Evolutionary conservation across 2,888 invertebrate species (phyloP).

Genomic region (Cryptops parisi): DNA sequence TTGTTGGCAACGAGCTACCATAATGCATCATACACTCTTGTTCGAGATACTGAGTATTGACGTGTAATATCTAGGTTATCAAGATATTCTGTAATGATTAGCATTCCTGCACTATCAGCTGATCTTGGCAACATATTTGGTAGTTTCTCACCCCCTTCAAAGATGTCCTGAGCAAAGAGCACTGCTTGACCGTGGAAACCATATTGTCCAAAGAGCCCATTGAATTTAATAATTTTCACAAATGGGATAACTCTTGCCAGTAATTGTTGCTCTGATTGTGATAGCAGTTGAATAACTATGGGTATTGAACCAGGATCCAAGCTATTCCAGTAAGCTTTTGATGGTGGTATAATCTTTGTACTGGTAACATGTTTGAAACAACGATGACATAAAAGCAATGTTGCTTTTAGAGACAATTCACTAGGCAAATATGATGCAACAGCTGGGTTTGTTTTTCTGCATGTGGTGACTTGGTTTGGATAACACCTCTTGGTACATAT

Average conservation of each 20-base stretch:
- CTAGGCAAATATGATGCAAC: background rate
- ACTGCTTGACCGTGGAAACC: background rate
- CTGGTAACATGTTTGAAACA: background rate
- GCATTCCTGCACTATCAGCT: background rate
- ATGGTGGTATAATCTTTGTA: background rate
- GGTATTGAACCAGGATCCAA: background rate
- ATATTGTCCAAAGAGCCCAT: constrained; percentile 3
- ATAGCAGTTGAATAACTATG: background rate
- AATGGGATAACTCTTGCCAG: background rate
- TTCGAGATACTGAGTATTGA: constrained; percentile 10
- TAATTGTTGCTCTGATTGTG: background rate
- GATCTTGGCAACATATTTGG: constrained; percentile 7
- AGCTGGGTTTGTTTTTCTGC: background rate
- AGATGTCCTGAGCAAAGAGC: background rate
- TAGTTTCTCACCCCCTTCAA: constrained; percentile 6
- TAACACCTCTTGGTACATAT: constrained; percentile 3
- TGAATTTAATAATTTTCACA: constrained; percentile 1
- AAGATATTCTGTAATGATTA: constrained; percentile 14
- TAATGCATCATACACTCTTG: constrained; percentile 1
- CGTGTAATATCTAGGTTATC: constrained; percentile 14
- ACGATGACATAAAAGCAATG: background rate
- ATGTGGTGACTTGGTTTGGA: constrained; percentile 1
- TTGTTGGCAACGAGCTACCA: constrained; percentile 13
- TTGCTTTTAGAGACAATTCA: background rate
- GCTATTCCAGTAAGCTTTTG: constrained; percentile 3